Evolutionary conservation across 2,113 vertebrate species (phyloP).

Genomic region (Hydrolagus affinis): DNA sequence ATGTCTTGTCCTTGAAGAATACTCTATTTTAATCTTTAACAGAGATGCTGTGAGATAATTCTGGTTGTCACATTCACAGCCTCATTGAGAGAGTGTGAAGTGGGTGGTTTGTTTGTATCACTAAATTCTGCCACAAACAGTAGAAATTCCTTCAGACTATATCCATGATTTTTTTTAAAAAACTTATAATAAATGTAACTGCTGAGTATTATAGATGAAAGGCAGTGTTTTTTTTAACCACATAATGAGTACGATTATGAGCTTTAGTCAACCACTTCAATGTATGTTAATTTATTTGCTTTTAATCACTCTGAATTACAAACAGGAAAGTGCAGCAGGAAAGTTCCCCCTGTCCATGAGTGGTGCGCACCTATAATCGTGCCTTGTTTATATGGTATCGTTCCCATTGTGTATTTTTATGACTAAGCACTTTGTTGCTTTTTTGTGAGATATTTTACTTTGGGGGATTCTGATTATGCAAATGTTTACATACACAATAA

Average conservation of each 20-base stretch:
- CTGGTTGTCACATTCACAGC: not conserved
- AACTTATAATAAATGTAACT: not conserved
- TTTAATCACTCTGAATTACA: constrained; percentile 45
- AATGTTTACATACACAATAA: constrained; percentile 9
- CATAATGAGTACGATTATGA: constrained; percentile 41
- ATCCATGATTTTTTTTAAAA: not conserved
- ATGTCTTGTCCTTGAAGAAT: not conserved
- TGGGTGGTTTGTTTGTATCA: not conserved
- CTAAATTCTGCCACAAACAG: not conserved
- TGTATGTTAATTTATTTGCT: constrained; percentile 43
- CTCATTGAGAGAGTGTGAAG: not conserved
- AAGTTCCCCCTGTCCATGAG: constrained; percentile 39
- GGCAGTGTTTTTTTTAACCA: constrained; percentile 48
- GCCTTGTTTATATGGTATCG: constrained; percentile 37
- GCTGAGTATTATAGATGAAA: constrained; percentile 32
- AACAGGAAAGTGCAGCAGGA: constrained; percentile 44
- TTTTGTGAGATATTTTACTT: not conserved
- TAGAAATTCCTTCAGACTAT: not conserved
- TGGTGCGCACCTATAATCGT: constrained; percentile 44
- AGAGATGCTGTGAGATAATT: not conserved
- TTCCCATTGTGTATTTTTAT: not conserved
- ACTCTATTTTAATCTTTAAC: not conserved
- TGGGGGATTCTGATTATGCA: not conserved
- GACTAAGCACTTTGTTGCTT: not conserved
- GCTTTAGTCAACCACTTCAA: constrained; percentile 47